Base-by-base conservation (phyloP, 2,113 vertebrate species). In the Noctilio leporinus region DNA sequence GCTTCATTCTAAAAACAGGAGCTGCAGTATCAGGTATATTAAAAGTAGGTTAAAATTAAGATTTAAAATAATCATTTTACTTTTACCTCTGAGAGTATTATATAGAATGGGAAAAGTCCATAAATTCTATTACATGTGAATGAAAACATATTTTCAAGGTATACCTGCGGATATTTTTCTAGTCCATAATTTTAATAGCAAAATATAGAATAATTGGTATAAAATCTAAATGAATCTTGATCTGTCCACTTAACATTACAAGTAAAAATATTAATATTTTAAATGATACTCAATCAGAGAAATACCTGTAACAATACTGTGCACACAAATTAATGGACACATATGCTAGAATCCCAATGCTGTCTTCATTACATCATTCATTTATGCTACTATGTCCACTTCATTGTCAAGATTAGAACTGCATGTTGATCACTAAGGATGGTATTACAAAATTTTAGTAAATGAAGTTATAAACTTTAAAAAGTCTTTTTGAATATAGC, bases 1-100 rank as follows among this genome's bases (percentile, higher is more conserved):
- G 51, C 35, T 86, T 76, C 43, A 69, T 85, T 91, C 93, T 67
- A 80, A 94, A 92, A 95, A 87, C 5, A 76, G 30, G n/a, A 86
- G 91, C n/a, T 91, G 33, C 8, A 43, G n/a, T 59, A 53, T 62
- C n/a, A 43, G 7, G 4, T 82, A 82, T 45, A 67, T 65, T 78
- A 62, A 73, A 92, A 94, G 28, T 76, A 89, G 78, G 51, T 38
- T 92, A 82, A 88, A 88, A 80, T 80, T 53, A 62, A 53, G 47
- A 78, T 80, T 84, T 80, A 45, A 69, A 80, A 76, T 40, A 85
- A 59, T 86, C 78, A 94, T 88, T 91, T 85, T 49, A 88, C 28
- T 91, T 57, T 75, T 89, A 59, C 78, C 76, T 87, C 62, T 93
- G 30, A 92, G 73, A 26, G 47, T 4, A 45, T 38, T 70, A 38